Base-by-base conservation (phyloP, 2,797 vertebrate genomes). In the Salmo trutta region DNA sequence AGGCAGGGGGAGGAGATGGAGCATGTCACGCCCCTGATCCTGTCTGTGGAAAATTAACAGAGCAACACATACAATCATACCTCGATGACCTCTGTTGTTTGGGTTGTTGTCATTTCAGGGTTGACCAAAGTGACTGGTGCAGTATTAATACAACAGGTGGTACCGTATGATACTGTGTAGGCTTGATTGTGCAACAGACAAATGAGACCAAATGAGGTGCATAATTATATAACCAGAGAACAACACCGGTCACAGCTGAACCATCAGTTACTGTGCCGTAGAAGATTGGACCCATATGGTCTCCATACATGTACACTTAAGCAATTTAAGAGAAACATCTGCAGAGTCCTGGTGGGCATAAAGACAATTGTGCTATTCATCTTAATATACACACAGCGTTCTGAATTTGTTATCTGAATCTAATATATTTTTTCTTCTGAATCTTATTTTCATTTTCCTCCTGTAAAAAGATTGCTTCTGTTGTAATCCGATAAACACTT, bases 401-500 rank as follows among this genome's bases (percentile, higher is more conserved):
- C 69, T 72, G 56, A 14, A 62, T 72, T 71, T 64, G 54, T 29
- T 52, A 82, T 52, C 65, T 72, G 47, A 77, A 69, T 76, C 47
- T 51, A 75, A 87, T 79, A 77, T 66, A 56, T 68, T 79, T 64
- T 51, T 21, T 7, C 24, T 64, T 17, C 24, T 59, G 65, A 54
- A 75, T 81, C 74, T 74, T 1, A 64, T 83, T 73, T 64, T 79
- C 29, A 0, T 73, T 81, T 75, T 81, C 17, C 41, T 36, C 69
- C 64, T 56, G 74, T 84, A 81, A 82, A 81, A 81, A 68, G 74
- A 88, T 69, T 79, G 36, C 67, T 75, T 70, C 29, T 71, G 5
- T 59, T 66, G 24, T 53, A 77, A 64, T 76, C 53, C 74, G 73
- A 84, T 47, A 47, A 47, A 47, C 41, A 47, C 69, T 71, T 81